Conservation (phyloP, 2,113 vertebrate genomes). For the Phoenicopterus ruber region DNA sequence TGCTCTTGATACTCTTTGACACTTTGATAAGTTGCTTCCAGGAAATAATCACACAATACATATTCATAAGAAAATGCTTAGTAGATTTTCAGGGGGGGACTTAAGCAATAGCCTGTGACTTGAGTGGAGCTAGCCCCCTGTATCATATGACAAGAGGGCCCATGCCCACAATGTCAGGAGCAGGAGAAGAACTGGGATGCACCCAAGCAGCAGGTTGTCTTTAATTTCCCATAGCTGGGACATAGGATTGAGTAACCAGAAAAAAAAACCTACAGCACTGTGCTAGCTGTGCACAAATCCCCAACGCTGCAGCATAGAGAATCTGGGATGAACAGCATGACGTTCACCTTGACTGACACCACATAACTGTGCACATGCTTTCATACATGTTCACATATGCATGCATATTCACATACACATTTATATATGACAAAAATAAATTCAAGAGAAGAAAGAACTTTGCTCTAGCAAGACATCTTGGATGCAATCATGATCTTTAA, state of each 20-base stretch:
- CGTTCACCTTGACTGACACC: neutral
- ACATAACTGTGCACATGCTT: accelerated
- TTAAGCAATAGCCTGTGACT: neutral
- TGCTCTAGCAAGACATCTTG: neutral
- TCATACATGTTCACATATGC: neutral
- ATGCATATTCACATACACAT: neutral
- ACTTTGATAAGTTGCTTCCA: neutral
- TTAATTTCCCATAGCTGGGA: neutral
- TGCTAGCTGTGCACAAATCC: neutral
- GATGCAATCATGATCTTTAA: neutral
- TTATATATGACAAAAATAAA: neutral
- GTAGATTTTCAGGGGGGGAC: neutral
- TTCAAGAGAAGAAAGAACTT: neutral
- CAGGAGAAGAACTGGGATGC: neutral
- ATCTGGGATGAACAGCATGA: neutral
- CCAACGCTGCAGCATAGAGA: neutral
- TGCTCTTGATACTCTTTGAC: neutral
- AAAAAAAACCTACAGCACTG: neutral
- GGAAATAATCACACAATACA: neutral
- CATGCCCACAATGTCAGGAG: neutral
- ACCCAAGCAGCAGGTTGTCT: neutral
- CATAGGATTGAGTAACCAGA: neutral
- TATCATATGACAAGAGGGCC: neutral
- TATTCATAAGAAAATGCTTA: neutral
- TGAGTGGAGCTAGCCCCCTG: neutral